Conservation (phyloP, 2,888 invertebrate genomes). For the Alloplasta piceator region DNA sequence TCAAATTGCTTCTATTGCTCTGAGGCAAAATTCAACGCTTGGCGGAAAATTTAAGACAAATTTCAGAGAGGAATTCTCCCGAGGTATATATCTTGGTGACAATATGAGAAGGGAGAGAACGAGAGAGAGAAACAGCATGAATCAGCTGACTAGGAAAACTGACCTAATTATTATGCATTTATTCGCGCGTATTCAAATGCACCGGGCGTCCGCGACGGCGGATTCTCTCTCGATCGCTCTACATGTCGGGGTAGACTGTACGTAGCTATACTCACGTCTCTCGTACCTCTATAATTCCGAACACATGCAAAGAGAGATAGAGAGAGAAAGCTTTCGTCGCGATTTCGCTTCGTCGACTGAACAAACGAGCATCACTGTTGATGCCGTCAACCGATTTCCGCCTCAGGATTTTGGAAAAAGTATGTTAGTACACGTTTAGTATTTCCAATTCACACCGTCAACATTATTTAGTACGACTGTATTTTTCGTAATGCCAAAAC, state of each 20-base stretch:
- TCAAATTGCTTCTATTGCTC: conserved; percentile 4
- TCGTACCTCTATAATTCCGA: conserved; percentile 5
- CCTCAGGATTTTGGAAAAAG: no score
- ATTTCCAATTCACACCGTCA: no score
- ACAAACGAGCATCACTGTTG: no score
- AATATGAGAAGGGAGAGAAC: conserved; percentile 36
- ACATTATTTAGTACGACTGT: no score
- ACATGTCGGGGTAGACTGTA: conserved; percentile 39
- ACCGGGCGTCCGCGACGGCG: conserved; percentile 75
- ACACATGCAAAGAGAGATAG: background rate
- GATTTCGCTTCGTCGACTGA: no score
- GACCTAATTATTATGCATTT: conserved; percentile 84
- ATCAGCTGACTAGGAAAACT: conserved; percentile 83
- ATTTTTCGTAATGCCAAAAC: no score
- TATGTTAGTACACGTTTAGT: no score
- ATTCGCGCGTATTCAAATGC: conserved; percentile 83
- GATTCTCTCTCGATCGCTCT: conserved; percentile 65
- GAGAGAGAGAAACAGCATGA: conserved; percentile 49
- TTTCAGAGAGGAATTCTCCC: conserved; percentile 64
- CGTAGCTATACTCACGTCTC: conserved; percentile 13
- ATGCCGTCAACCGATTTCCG: no score
- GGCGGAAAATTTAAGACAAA: conserved; percentile 71
- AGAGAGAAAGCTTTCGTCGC: no score
- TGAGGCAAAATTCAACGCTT: conserved; percentile 1
- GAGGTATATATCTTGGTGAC: conserved; percentile 64